Evolutionary conservation across 2,113 vertebrate species (phyloP).

Genomic region (Lampris incognitus): DNA sequence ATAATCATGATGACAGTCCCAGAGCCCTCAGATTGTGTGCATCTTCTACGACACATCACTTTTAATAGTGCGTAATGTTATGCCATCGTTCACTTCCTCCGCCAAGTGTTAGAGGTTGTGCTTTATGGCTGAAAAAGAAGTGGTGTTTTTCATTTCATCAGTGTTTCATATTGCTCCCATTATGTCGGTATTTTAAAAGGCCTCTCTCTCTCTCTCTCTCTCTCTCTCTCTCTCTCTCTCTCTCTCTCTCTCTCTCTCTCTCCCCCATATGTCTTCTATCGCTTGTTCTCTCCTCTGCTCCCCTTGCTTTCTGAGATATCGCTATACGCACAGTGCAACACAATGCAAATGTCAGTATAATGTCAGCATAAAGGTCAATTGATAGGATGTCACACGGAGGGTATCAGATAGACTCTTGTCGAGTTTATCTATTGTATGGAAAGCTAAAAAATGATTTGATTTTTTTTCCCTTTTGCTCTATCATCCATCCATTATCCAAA

Average conservation of each 20-base stretch:
- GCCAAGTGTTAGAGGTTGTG: background rate
- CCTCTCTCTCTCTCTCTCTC: background rate
- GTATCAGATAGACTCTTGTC: too few species aligned
- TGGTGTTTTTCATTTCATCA: too few species aligned
- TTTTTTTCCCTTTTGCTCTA: too few species aligned
- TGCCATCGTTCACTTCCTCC: background rate
- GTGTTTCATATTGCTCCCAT: too few species aligned
- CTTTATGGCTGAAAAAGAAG: background rate
- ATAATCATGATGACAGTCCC: background rate
- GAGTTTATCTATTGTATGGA: too few species aligned
- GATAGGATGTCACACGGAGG: too few species aligned
- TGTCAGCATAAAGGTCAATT: background rate
- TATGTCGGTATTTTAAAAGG: too few species aligned
- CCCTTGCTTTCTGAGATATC: too few species aligned
- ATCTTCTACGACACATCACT: background rate
- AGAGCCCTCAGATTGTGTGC: background rate
- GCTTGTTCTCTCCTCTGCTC: too few species aligned
- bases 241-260: background rate
- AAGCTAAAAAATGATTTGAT: too few species aligned
- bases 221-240: background rate
- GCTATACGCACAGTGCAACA: too few species aligned
- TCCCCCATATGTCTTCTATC: background rate
- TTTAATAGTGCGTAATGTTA: background rate
- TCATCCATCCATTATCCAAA: too few species aligned
- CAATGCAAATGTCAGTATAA: background rate